phyloP scores from a whole-genome alignment of 2,888 invertebrate genomes.

The Acanthosepion lycidas region DNA sequence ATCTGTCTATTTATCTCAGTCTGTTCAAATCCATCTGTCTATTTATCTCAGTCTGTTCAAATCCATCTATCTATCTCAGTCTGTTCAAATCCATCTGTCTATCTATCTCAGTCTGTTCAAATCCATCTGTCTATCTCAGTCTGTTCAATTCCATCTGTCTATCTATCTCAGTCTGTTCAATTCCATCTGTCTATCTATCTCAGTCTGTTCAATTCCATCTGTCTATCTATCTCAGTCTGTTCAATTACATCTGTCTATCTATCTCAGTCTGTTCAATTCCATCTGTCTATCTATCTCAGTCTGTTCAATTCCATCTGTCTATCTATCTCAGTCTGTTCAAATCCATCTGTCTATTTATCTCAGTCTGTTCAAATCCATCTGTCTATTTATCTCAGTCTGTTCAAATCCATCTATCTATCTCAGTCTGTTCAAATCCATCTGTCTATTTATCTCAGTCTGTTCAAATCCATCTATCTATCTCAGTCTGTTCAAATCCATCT shows the following conservation, averaged over 20 bases:
- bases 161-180: not conserved
- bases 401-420: not conserved
- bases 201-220: too few relatives aligned
- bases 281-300: not conserved
- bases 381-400: not conserved
- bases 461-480: not conserved
- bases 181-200: not conserved
- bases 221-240: not conserved
- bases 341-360: not conserved
- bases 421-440: not conserved
- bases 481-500: not conserved
- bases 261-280: too few relatives aligned
- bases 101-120: not conserved
- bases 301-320: not conserved
- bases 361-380: not conserved
- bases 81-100: too few relatives aligned
- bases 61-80: not conserved
- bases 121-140: not conserved
- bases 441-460: not conserved
- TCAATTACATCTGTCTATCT: not conserved
- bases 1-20: not conserved
- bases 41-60: not conserved
- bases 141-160: too few relatives aligned
- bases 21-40: too few relatives aligned
- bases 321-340: not conserved